These are phyloP conservation scores for Pseudobourletiella spinata DNA, from an alignment of 1,140 invertebrate species.

Conservation along the genomic window DNA sequence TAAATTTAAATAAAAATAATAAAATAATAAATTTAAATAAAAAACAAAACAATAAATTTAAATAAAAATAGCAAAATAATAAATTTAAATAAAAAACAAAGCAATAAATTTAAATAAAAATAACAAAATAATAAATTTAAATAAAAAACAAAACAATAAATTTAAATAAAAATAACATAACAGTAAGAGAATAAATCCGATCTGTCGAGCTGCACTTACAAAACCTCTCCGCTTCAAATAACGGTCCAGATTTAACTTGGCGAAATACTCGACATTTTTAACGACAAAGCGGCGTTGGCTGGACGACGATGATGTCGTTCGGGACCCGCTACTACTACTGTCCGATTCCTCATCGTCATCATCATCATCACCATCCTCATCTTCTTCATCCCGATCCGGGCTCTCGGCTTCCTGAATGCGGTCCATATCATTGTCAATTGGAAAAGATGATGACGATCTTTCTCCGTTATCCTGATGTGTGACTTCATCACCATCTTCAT, in stretches of 20 bases:
- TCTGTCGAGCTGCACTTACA: no score
- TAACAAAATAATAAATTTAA: neutral
- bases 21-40: neutral
- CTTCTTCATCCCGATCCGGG: neutral
- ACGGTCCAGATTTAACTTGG: constrained; percentile 5
- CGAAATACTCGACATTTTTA: constrained; percentile 19
- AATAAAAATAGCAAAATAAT: neutral
- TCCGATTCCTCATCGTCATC: neutral
- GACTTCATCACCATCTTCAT: neutral
- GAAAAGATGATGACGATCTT: no score
- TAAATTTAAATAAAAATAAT: neutral
- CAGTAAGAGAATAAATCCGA: no score
- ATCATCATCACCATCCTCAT: neutral
- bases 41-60: neutral
- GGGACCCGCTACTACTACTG: neutral
- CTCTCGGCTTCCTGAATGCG: neutral
- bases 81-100: neutral
- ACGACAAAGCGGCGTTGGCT: constrained; percentile 27
- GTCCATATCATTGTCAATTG: neutral
- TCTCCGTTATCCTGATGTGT: neutral
- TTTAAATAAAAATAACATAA: neutral
- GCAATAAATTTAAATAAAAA: neutral
- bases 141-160: neutral
- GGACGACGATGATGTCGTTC: neutral
- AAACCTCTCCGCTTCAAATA: constrained; percentile 14